Percentiles rank a stretch among this genome's conserved stretches.
Evolutionary conservation across 2,888 invertebrate genomes (phyloP).

Genomic region (Tortrix viridana): DNA sequence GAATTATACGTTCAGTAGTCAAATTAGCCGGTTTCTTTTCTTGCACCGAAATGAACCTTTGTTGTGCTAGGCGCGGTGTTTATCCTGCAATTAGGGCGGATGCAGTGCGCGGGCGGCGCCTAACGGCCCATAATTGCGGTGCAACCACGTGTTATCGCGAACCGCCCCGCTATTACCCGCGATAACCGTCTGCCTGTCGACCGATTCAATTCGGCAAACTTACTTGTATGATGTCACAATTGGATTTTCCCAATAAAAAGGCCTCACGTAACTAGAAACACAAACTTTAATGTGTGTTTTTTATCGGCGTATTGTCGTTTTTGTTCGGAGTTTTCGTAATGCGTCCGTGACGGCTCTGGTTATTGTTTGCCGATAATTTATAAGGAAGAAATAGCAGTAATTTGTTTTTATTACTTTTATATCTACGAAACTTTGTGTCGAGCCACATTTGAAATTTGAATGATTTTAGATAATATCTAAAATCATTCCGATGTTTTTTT

Average conservation of each 20-base stretch:
- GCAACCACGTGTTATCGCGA: conserved; percentile 56
- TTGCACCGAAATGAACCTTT: conserved; percentile 23
- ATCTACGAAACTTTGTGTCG: background rate
- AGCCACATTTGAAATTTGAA: background rate
- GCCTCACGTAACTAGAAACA: conserved; percentile 34
- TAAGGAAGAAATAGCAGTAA: conserved; percentile 10
- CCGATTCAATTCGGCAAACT: conserved; percentile 66
- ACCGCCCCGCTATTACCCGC: conserved; percentile 61
- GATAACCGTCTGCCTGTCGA: conserved; percentile 69
- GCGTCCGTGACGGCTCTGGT: conserved; percentile 18
- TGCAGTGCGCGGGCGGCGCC: conserved; percentile 43
- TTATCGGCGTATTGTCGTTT: conserved; percentile 34
- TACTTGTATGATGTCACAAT: conserved; percentile 61
- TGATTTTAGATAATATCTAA: too few relatives aligned
- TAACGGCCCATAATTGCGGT: conserved; percentile 68
- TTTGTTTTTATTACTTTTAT: conserved; percentile 16
- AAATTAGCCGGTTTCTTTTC: conserved; percentile 5
- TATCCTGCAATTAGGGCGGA: conserved; percentile 39
- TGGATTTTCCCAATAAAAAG: conserved; percentile 63
- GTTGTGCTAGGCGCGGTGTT: conserved; percentile 28
- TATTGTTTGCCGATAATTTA: conserved; percentile 31
- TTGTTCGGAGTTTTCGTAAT: conserved; percentile 29
- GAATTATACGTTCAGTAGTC: conserved; percentile 18
- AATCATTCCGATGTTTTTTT: too few relatives aligned
- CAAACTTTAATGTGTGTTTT: conserved; percentile 31